Evolutionary conservation across 2,113 vertebrate species (phyloP).

Genomic region (Daboia siamensis): DNA sequence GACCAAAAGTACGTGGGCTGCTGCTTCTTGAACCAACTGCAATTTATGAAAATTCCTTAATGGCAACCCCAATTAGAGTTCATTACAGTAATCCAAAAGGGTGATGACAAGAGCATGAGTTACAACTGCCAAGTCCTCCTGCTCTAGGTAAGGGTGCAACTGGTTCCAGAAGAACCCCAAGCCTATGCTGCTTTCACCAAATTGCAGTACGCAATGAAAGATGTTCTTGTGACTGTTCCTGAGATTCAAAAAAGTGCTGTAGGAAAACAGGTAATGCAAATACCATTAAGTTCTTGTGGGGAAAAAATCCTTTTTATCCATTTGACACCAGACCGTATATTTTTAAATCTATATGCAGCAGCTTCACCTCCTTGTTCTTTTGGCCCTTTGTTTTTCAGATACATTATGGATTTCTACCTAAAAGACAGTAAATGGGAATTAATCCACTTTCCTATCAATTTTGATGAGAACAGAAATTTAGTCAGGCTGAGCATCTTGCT

Average conservation of each 20-base stretch:
- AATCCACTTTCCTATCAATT: not conserved
- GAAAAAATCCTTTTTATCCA: not conserved
- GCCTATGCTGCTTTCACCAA: not conserved
- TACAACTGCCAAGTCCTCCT: not conserved
- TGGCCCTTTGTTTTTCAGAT: not conserved
- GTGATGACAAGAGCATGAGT: not conserved
- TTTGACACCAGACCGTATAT: not conserved
- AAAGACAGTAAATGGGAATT: not conserved
- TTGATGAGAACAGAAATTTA: accelerated
- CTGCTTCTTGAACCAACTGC: not conserved
- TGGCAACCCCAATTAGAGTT: not conserved
- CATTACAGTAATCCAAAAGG: not conserved
- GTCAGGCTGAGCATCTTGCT: not conserved
- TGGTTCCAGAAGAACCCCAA: not conserved
- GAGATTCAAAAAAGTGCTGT: not conserved
- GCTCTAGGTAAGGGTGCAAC: not conserved
- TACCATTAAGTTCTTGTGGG: not conserved
- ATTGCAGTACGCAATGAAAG: not conserved
- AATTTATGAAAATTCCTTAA: not conserved
- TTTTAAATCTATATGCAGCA: not conserved
- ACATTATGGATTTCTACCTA: not conserved
- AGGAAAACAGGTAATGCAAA: not conserved
- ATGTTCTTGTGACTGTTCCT: not conserved
- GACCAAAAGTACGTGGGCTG: not conserved
- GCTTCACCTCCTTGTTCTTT: not conserved